A percentile compares a stretch with the other conserved stretches of the same genome.
These are phyloP conservation scores for Saturnia pavonia DNA, from an alignment of 2,888 invertebrate genomes.

Conservation along the genomic window DNA sequence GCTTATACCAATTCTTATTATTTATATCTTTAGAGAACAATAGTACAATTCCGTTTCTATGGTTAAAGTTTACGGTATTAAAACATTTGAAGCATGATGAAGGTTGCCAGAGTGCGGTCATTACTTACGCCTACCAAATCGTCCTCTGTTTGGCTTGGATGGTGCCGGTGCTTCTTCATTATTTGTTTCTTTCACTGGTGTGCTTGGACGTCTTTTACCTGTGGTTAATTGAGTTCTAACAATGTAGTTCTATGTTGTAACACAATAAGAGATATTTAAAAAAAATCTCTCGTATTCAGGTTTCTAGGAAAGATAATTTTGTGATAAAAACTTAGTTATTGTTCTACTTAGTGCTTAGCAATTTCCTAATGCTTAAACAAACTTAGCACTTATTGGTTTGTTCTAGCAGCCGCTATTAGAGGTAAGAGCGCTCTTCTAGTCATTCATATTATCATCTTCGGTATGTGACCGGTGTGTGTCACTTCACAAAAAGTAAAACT, in stretches of 20 bases:
- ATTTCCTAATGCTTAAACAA: too few species aligned
- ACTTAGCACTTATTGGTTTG: too few species aligned
- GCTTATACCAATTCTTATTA: background rate
- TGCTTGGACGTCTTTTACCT: conserved; percentile 63
- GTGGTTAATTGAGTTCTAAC: conserved; percentile 26
- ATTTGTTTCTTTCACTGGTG: conserved; percentile 57
- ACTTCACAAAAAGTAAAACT: too few species aligned
- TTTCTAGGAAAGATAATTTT: too few species aligned
- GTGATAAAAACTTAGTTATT: background rate
- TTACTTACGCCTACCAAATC: conserved; percentile 73
- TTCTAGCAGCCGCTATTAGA: too few species aligned
- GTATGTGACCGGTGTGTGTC: too few species aligned
- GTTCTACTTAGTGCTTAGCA: too few species aligned
- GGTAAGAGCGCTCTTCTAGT: too few species aligned
- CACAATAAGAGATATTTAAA: background rate
- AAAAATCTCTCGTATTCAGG: too few species aligned
- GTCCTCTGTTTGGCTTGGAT: conserved; percentile 61
- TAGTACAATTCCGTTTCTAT: background rate
- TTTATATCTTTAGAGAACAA: background rate
- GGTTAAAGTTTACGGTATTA: background rate
- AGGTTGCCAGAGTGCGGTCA: conserved; percentile 7
- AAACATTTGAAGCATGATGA: background rate
- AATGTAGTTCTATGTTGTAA: background rate
- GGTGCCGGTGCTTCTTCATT: conserved; percentile 59
- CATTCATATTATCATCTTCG: too few species aligned